Conservation (phyloP, 2,113 vertebrate species). For the Merops nubicus region DNA sequence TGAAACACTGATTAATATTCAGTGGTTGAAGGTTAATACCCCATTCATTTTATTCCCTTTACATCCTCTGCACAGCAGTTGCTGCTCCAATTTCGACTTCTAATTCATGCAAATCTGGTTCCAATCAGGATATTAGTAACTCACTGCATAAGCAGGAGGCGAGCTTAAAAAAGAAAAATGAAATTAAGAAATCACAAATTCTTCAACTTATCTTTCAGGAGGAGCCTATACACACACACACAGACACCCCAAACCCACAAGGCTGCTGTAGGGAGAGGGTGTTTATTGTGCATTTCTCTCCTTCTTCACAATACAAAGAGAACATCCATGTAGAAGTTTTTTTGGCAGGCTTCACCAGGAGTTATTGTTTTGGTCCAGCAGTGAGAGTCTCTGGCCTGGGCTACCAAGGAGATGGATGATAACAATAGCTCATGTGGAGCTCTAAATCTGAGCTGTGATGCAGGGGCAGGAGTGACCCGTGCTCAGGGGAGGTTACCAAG, state of each 20-base stretch:
- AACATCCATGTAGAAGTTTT: not conserved
- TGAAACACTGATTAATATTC: conserved; percentile 97
- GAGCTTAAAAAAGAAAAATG: not conserved
- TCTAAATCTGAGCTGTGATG: not conserved
- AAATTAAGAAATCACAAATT: conserved; percentile 51
- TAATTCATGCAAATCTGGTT: conserved; percentile 89
- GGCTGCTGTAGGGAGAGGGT: not conserved
- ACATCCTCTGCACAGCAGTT: conserved; percentile 85
- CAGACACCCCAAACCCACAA: not conserved
- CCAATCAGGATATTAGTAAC: conserved; percentile 83
- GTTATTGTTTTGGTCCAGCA: conserved; percentile 1
- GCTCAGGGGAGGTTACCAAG: not conserved
- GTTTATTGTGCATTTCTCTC: not conserved
- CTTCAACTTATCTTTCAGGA: conserved; percentile 48
- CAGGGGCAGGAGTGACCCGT: not conserved
- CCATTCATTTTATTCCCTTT: conserved; percentile 86
- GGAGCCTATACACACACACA: not conserved
- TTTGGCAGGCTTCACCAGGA: not conserved
- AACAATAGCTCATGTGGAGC: not conserved
- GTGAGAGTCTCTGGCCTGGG: not conserved
- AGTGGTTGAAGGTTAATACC: conserved; percentile 89
- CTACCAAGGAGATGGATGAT: not conserved
- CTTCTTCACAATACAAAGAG: not conserved
- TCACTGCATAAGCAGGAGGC: conserved; percentile 80
- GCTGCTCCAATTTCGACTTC: conserved; percentile 79